Evolutionary conservation across 2,888 invertebrate genomes (phyloP).

Genomic region (Chymomyza procnemis): DNA sequence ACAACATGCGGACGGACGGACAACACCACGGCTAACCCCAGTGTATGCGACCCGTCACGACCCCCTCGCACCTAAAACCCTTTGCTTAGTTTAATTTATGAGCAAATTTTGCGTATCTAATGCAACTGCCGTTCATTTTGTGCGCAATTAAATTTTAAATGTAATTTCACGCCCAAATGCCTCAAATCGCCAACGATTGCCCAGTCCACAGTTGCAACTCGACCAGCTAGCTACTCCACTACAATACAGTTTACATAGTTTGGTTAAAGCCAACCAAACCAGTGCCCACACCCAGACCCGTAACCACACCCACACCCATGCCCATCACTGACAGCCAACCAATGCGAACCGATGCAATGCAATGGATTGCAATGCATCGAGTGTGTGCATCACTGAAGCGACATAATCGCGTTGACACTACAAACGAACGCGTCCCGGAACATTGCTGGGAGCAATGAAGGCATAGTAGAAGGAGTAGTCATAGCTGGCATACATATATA

Average conservation of each 20-base stretch:
- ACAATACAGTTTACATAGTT: neutral
- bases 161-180: slow-evolving; percentile 68
- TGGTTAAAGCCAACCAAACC: neutral
- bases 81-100: slow-evolving; percentile 50
- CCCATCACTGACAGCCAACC: slow-evolving; percentile 11
- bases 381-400: slow-evolving; percentile 44
- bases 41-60: neutral
- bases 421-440: slow-evolving; percentile 46
- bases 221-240: neutral
- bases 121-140: slow-evolving; percentile 38
- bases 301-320: too few species aligned
- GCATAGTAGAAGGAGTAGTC: too few species aligned
- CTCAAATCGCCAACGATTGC: slow-evolving; percentile 46
- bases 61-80: neutral
- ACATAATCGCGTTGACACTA: slow-evolving; percentile 68
- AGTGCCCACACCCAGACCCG: too few species aligned
- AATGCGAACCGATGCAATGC: slow-evolving; percentile 7
- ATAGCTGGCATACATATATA: too few species aligned
- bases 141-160: slow-evolving; percentile 69
- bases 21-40: neutral
- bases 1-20: too few species aligned
- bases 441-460: neutral
- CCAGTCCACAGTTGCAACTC: too few species aligned
- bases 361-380: slow-evolving; percentile 8
- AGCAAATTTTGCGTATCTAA: slow-evolving; percentile 59